Base-by-base conservation (phyloP, 1,140 invertebrate species). In the Amphibalanus amphitrite region DNA sequence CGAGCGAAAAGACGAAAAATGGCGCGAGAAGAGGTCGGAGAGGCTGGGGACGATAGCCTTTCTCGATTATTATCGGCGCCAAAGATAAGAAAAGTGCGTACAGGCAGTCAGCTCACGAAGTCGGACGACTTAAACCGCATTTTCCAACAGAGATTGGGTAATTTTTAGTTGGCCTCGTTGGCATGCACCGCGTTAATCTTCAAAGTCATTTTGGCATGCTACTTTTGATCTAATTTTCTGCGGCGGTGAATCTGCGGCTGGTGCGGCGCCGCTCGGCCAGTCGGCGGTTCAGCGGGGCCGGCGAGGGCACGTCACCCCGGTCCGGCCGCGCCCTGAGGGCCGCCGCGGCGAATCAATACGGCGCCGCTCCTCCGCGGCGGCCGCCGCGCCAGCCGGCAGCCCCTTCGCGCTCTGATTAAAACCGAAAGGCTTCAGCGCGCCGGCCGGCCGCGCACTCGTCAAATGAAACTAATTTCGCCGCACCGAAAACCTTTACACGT, bases 381-480 rank as follows among this genome's bases (percentile, higher is more conserved):
- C 47, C 47, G 20, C 47, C 47, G 47, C 47, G 23, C 10, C 20
- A 8, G 10, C 1, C 10, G 17, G 6, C 47, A 1, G 47, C 13
- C 47, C 13, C 4, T 4, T 15, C 33, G 33, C 33, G 47, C 47
- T 8, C 47, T 59, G 47, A 59, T 59, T 59, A 59, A 6, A 59
- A 59, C 47, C 47, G 23, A 59, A 59, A 20, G 47, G 47, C 47
- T 59, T 59, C 47, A 20, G 47, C 47, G 47, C 47, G 47, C 13
- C 47, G 13, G 1, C 13, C 10, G 47, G 47, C 47, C 20, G 17
- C 47, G 47, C 47, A 59, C 47, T 59, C 47, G 47, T 59, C 47
- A 59, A 59, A 59, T 59, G 47, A 59, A 59, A 59, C 47, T 59
- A 59, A 59, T 59, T 59, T 59, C 47, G 47, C 47, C 47, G 47